Evolutionary conservation across 92 coral and sea anemone genomes (phyloP).

Genomic region (Nematostella vectensis): DNA sequence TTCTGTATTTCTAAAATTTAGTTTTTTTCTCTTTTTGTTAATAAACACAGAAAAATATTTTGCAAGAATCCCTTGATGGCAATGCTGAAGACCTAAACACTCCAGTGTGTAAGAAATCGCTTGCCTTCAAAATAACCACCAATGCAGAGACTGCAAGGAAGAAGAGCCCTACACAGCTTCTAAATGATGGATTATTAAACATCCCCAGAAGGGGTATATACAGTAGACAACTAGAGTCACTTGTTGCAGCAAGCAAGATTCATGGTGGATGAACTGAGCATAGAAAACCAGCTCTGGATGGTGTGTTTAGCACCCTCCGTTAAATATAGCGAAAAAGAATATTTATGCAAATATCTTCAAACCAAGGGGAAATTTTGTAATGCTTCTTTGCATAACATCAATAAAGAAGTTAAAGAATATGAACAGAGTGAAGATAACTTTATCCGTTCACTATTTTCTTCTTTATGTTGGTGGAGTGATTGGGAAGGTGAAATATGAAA

Average conservation of each 20-base stretch:
- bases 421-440: conserved; percentile 53
- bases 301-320: conserved; percentile 44
- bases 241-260: conserved; percentile 39
- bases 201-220: conserved; percentile 38
- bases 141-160: conserved; percentile 36
- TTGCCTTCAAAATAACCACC: conserved; percentile 9
- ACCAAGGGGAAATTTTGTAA: conserved; percentile 9
- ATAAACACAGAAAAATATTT: background rate
- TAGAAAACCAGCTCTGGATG: conserved; percentile 46
- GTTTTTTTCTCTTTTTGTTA: too few species aligned
- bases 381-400: conserved; percentile 18
- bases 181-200: conserved; percentile 28
- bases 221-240: conserved; percentile 41
- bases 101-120: conserved; percentile 3
- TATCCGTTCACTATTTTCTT: conserved; percentile 39
- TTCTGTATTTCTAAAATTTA: background rate
- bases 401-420: conserved; percentile 26
- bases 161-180: conserved; percentile 31
- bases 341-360: background rate
- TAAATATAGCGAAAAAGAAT: conserved; percentile 16
- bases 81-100: background rate
- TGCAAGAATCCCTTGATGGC: background rate
- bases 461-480: conserved; percentile 50
- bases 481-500: conserved; percentile 32
- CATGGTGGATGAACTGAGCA: conserved; percentile 48